Percentiles rank a stretch among this genome's conserved stretches.
Conservation (phyloP, 92 coral and sea anemone species). For the Parazoanthus darwini region DNA sequence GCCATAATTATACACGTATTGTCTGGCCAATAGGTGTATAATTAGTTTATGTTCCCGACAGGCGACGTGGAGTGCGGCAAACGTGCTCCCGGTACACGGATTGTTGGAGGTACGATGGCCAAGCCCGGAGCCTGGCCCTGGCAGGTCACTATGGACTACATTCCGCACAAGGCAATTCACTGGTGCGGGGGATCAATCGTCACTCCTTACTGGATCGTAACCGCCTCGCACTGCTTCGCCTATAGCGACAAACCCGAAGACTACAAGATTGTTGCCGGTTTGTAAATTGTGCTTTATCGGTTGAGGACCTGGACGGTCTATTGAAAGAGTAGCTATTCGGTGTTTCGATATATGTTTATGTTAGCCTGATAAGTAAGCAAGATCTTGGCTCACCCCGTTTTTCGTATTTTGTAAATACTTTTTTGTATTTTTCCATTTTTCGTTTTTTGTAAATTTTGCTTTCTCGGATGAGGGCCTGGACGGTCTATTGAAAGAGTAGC, state of each 20-base stretch:
- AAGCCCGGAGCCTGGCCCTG: slow-evolving; percentile 90
- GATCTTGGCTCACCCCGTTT: too few species aligned
- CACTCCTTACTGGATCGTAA: slow-evolving; percentile 77
- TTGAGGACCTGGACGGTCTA: too few species aligned
- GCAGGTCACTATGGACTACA: slow-evolving; percentile 87
- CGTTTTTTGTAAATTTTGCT: slow-evolving; percentile 20
- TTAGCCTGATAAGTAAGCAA: too few species aligned
- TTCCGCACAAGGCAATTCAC: slow-evolving; percentile 59
- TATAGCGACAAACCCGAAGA: slow-evolving; percentile 54
- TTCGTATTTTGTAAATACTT: too few species aligned
- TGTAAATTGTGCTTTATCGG: background rate
- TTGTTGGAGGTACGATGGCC: slow-evolving; percentile 90
- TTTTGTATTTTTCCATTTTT: too few species aligned
- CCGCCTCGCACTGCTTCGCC: slow-evolving; percentile 93
- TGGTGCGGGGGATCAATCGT: slow-evolving; percentile 94
- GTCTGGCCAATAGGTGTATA: background rate
- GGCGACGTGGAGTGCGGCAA: slow-evolving; percentile 72
- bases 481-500: too few species aligned
- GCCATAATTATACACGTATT: too few species aligned
- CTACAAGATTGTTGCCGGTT: slow-evolving; percentile 80
- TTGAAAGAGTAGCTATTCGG: too few species aligned
- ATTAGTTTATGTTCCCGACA: background rate
- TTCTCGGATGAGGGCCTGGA: too few species aligned
- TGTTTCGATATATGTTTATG: too few species aligned
- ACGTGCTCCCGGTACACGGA: slow-evolving; percentile 66